These are phyloP conservation scores for Hesperophylax magnus DNA, from an alignment of 1,140 invertebrate species.

Conservation along the genomic window DNA sequence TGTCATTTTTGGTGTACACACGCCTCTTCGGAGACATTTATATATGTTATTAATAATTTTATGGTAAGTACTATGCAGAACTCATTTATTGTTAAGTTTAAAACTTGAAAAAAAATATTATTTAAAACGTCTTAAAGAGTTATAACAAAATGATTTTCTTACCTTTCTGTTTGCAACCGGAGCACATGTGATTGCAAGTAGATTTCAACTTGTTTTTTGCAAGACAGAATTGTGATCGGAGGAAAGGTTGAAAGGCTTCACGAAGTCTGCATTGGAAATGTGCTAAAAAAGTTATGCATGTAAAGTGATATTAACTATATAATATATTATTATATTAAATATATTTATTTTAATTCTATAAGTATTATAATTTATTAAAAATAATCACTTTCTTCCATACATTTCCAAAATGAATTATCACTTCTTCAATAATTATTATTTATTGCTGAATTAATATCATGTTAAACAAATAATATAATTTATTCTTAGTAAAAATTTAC, in stretches of 20 bases:
- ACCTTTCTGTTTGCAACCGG: background rate
- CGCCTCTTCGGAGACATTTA: background rate
- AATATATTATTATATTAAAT: conserved; percentile 4
- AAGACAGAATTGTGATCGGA: background rate
- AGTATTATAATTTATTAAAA: background rate
- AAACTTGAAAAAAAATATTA: background rate
- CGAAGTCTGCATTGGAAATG: background rate
- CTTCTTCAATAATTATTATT: no score
- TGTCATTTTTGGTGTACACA: background rate
- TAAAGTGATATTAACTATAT: conserved; percentile 24
- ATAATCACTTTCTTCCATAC: no score
- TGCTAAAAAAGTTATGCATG: conserved; percentile 3
- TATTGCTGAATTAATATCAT: no score
- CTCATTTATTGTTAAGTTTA: conserved; percentile 12
- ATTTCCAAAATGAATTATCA: no score
- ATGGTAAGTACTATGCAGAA: background rate
- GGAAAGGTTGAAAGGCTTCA: background rate
- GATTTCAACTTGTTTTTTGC: background rate
- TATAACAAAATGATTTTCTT: background rate
- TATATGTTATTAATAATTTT: conserved; percentile 11
- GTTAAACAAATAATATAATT: no score
- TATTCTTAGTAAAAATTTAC: no score
- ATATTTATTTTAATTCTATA: background rate
- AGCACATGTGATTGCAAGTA: background rate
- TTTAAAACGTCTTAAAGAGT: background rate